A percentile compares a stretch with the other conserved stretches of the same genome.
Evolutionary conservation across 2,797 vertebrate genomes (phyloP).

Genomic region (Typhlichthys subterraneus): DNA sequence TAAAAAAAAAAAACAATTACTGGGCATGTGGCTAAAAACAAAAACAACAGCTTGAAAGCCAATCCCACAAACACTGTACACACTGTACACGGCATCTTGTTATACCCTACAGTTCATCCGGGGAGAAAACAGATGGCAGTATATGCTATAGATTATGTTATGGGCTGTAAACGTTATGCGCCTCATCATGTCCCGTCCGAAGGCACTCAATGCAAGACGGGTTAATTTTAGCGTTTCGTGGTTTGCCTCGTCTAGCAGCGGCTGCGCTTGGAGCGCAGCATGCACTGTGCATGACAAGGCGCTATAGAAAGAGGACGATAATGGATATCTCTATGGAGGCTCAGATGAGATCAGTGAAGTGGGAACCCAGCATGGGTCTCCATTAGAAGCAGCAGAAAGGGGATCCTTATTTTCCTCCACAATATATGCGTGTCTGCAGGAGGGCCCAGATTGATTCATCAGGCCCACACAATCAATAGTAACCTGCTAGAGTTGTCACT

Average conservation of each 20-base stretch:
- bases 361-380: constrained; percentile 25
- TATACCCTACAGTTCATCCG: too few species aligned
- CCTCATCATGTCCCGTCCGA: too few species aligned
- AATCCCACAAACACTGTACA: too few species aligned
- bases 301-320: constrained; percentile 38
- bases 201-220: too few species aligned
- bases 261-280: constrained; percentile 13
- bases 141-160: too few species aligned
- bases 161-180: too few species aligned
- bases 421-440: constrained; percentile 42
- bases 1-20: too few species aligned
- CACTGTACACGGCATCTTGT: too few species aligned
- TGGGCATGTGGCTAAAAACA: too few species aligned
- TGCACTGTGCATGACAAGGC: constrained; percentile 32
- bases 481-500: constrained; percentile 50
- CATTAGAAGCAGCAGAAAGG: constrained; percentile 23
- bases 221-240: constrained; percentile 35
- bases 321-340: constrained; percentile 35
- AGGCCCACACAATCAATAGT: constrained; percentile 58
- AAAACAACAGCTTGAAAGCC: too few species aligned
- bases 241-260: constrained; percentile 23
- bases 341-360: constrained; percentile 44
- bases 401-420: constrained; percentile 28
- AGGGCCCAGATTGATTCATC: constrained; percentile 65
- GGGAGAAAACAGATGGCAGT: too few species aligned